phyloP scores from a whole-genome alignment of 2,888 invertebrate genomes.

The Bruchidius siliquastri region DNA sequence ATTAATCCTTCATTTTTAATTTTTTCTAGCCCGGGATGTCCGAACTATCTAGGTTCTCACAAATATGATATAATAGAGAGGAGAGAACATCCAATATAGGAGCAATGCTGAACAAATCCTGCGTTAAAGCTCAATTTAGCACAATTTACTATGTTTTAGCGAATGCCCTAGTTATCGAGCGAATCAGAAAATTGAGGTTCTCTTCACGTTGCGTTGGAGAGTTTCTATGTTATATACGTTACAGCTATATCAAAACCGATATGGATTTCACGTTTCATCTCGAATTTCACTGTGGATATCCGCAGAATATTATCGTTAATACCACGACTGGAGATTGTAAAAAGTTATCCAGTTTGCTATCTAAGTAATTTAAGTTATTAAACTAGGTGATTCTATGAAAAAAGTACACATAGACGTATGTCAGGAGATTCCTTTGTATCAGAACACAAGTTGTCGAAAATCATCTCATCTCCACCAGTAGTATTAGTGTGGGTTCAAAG shows the following conservation, averaged over 20 bases:
- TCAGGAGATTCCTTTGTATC: too few species aligned
- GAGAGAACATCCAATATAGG: neutral
- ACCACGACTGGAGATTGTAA: too few species aligned
- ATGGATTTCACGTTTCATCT: neutral
- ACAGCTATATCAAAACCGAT: neutral
- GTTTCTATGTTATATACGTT: neutral
- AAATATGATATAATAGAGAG: neutral
- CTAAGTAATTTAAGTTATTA: too few species aligned
- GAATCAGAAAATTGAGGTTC: neutral
- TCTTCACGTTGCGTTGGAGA: neutral
- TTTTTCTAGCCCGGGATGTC: neutral
- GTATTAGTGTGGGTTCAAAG: too few species aligned
- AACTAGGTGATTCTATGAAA: too few species aligned
- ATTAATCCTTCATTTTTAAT: too few species aligned
- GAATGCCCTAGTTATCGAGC: neutral
- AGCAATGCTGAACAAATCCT: neutral
- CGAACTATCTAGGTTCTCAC: neutral
- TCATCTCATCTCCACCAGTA: too few species aligned
- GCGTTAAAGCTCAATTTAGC: neutral
- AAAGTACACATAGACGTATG: too few species aligned
- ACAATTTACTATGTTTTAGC: neutral
- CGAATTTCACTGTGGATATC: neutral
- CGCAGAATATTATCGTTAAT: neutral
- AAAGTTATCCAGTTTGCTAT: too few species aligned
- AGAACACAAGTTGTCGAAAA: too few species aligned